A percentile compares a stretch with the other conserved stretches of the same genome.
Evolutionary conservation across 1,140 invertebrate species (phyloP).

Genomic region (Anastrepha ludens): DNA sequence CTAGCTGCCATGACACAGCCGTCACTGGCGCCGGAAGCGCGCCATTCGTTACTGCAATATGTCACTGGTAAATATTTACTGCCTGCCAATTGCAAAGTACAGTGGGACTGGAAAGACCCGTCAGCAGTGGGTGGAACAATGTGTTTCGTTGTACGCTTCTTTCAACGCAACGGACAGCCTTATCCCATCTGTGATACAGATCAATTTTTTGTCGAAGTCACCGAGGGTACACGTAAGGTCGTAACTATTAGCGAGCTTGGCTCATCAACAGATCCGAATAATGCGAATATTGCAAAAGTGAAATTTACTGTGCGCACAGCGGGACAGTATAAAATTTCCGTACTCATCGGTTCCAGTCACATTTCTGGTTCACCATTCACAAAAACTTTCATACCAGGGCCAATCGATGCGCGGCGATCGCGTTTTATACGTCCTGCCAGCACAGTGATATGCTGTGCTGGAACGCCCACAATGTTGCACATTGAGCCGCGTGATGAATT

Average conservation of each 20-base stretch:
- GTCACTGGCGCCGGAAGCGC: conserved; percentile 88
- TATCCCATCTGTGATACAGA: conserved; percentile 95
- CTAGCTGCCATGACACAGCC: conserved; percentile 91
- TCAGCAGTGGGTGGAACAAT: conserved; percentile 91
- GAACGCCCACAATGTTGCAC: conserved; percentile 84
- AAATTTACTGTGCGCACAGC: conserved; percentile 94
- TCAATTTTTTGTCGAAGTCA: conserved; percentile 89
- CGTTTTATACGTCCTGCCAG: conserved; percentile 90
- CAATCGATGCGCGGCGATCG: conserved; percentile 88
- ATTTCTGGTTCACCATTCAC: conserved; percentile 80
- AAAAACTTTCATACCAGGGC: conserved; percentile 80
- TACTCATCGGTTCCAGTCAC: conserved; percentile 82
- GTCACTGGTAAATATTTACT: conserved; percentile 93
- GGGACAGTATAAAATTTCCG: conserved; percentile 89
- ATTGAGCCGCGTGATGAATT: conserved; percentile 93
- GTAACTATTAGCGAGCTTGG: conserved; percentile 90
- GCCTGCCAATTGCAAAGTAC: conserved; percentile 87
- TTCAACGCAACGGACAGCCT: conserved; percentile 92
- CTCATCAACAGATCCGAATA: conserved; percentile 87
- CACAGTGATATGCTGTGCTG: conserved; percentile 88
- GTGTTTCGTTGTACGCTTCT: conserved; percentile 92
- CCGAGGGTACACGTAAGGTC: conserved; percentile 87
- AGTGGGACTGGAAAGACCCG: conserved; percentile 90
- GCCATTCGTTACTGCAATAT: conserved; percentile 91
- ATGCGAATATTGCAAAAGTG: conserved; percentile 88